Evolutionary conservation across 2,888 invertebrate genomes (phyloP), one percentile per base, ranked within the genome.

Genomic region (Cotesia congregata): DNA sequence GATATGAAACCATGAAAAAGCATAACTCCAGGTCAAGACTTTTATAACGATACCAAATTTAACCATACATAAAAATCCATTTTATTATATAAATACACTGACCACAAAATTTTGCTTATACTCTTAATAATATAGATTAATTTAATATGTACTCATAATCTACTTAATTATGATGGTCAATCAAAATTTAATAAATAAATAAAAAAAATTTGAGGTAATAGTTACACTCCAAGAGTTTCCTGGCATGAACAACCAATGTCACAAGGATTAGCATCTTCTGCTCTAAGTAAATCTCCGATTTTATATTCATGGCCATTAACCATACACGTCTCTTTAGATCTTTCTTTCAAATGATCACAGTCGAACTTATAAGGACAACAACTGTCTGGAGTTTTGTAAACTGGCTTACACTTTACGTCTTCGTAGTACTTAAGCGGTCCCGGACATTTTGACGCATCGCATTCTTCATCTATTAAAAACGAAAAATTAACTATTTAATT

Each of bases 281-380:
- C 76, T 59, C 38, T 83, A 5, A 88, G 74, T 0, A 0, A 0
- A 6, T 88, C 85, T 0, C 84, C 83, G 12, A 85, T 67, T 3
- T 67, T 72, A 61, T 88, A 88, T 6, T 67, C 81, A 6, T 84
- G 68, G 0, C 79, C 83, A 30, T 86, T 86, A 3, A 79, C 69
- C 30, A 86, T 84, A 76, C 88, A 88, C 70, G 86, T 86, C 38
- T 84, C 70, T 0, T 17, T 67, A 0, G 82, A 76, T 68, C 83
- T 77, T 0, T 39, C 30, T 6, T 82, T 72, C 41, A 88, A 61
- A 41, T 85, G 80, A 9, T 81, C 81, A 61, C 88, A 88, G n/a
- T 88, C 76, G 77, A 84, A 88, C 39, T 75, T 79, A 4, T 67
- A 61, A 6, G 88, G 78, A 74, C 88, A 88, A 41, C 84, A 85